phyloP scores from a whole-genome alignment of 2,888 invertebrate species.

The Aplocera efformata region DNA sequence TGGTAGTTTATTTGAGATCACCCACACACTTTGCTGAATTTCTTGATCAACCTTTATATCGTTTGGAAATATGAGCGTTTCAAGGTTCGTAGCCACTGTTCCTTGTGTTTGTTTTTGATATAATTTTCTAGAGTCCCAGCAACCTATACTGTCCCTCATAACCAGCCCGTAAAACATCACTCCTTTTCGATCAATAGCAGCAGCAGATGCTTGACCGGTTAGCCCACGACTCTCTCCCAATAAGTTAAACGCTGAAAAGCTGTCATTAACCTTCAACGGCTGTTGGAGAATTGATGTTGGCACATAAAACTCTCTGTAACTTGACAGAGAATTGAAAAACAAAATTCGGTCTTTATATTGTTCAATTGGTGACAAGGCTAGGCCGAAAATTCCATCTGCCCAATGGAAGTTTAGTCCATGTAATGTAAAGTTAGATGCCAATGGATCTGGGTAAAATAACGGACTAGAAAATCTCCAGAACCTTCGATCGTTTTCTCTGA shows the following conservation, averaged over 20 bases:
- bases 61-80: slow-evolving; percentile 88
- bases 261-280: slow-evolving; percentile 61
- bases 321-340: slow-evolving; percentile 91
- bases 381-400: slow-evolving; percentile 90
- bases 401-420: slow-evolving; percentile 89
- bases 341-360: slow-evolving; percentile 80
- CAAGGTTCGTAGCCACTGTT: slow-evolving; percentile 81
- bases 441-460: slow-evolving; percentile 85
- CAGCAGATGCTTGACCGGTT: slow-evolving; percentile 86
- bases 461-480: slow-evolving; percentile 85
- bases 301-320: slow-evolving; percentile 88
- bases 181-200: slow-evolving; percentile 85
- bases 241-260: slow-evolving; percentile 54
- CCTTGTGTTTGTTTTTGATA: slow-evolving; percentile 83
- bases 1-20: slow-evolving; percentile 87
- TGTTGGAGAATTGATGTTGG: slow-evolving; percentile 83
- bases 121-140: slow-evolving; percentile 88
- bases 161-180: slow-evolving; percentile 91
- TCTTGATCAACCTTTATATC: slow-evolving; percentile 89
- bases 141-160: slow-evolving; percentile 86
- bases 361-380: slow-evolving; percentile 83
- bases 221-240: slow-evolving; percentile 78
- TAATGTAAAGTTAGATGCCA: slow-evolving; percentile 86
- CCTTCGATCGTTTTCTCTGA: slow-evolving; percentile 77
- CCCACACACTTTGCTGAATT: slow-evolving; percentile 85